phyloP scores from a whole-genome alignment of 30 jellyfish, hydroid and myxozoan genomes.

The Pelagia noctiluca region DNA sequence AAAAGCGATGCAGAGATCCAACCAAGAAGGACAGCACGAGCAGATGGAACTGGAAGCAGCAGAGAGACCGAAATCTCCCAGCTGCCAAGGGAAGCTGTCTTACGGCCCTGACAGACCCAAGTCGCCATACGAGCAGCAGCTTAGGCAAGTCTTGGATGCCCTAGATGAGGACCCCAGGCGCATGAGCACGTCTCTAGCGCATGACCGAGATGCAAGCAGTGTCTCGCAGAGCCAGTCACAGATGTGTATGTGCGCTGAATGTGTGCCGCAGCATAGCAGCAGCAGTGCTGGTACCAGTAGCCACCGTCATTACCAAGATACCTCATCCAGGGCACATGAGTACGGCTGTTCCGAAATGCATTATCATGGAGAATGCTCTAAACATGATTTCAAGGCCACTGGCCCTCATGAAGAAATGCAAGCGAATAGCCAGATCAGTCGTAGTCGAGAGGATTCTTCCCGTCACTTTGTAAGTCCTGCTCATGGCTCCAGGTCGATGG shows the following conservation, averaged over 20 bases:
- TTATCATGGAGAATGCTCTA: constrained; percentile 62
- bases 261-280: constrained; percentile 64
- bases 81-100: constrained; percentile 16
- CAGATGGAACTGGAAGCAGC: constrained; percentile 16
- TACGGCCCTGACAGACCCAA: constrained; percentile 72
- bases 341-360: constrained; percentile 49
- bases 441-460: background rate
- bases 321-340: constrained; percentile 48
- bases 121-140: constrained; percentile 96
- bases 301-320: constrained; percentile 58
- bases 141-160: constrained; percentile 93
- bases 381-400: constrained; percentile 30
- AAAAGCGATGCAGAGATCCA: constrained; percentile 22
- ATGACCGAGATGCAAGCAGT: constrained; percentile 29
- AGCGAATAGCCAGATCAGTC: background rate
- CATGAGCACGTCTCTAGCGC: constrained; percentile 26
- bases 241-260: constrained; percentile 74
- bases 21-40: constrained; percentile 11
- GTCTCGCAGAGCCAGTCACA: constrained; percentile 38
- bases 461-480: constrained; percentile 21
- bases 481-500: constrained; percentile 50
- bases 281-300: constrained; percentile 28
- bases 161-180: constrained; percentile 90
- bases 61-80: constrained; percentile 56
- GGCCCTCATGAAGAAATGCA: constrained; percentile 38